Evolutionary conservation across 2,113 vertebrate genomes (phyloP).

Genomic region (Lamprotornis superbus): DNA sequence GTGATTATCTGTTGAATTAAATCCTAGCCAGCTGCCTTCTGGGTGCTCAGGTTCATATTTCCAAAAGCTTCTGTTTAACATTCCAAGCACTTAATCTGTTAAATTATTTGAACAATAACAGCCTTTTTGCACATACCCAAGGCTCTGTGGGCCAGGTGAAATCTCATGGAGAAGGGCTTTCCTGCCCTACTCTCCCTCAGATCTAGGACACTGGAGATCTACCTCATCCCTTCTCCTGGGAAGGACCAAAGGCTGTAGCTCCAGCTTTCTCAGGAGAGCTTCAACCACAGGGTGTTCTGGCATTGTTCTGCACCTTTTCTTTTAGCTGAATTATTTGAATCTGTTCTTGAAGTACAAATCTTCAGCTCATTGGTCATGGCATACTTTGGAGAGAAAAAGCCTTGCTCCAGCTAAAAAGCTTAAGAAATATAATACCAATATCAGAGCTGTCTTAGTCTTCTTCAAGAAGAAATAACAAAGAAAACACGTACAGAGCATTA

Average conservation of each 20-base stretch:
- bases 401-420: not conserved
- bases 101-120: not conserved
- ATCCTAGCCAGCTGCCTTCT: not conserved
- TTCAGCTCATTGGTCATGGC: not conserved
- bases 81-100: not conserved
- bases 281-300: not conserved
- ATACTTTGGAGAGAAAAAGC: not conserved
- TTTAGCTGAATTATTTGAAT: not conserved
- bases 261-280: not conserved
- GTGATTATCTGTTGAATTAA: not conserved
- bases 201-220: not conserved
- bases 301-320: not conserved
- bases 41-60: fast-evolving
- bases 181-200: not conserved
- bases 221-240: not conserved
- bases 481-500: not conserved
- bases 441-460: not conserved
- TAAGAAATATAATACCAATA: not conserved
- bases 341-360: not conserved
- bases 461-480: not conserved
- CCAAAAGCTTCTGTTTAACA: not conserved
- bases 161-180: not conserved
- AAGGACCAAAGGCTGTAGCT: not conserved
- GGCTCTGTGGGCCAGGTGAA: not conserved
- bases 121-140: not conserved